Evolutionary conservation across 2,888 invertebrate genomes (phyloP).

Genomic region (Corythucha ciliata): DNA sequence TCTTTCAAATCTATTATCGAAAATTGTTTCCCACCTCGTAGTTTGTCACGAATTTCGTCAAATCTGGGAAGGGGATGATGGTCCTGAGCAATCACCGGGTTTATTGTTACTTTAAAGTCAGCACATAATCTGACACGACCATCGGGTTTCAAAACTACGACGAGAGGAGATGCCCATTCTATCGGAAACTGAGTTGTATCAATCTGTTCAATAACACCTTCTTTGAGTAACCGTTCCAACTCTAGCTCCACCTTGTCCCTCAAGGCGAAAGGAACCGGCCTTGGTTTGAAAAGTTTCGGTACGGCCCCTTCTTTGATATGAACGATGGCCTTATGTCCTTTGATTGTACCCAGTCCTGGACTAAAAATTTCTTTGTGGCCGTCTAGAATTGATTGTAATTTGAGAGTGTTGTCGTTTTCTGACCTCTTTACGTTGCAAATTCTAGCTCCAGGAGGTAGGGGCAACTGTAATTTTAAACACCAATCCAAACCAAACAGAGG

Average conservation of each 20-base stretch:
- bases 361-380: not conserved
- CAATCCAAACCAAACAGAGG: slow-evolving; percentile 6
- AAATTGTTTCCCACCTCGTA: too few species aligned
- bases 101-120: too few species aligned
- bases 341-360: not conserved
- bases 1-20: too few species aligned
- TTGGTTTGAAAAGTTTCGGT: slow-evolving; percentile 33
- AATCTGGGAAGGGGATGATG: too few species aligned
- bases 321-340: not conserved
- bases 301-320: slow-evolving; percentile 23
- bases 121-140: slow-evolving; percentile 4
- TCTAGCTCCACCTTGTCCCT: slow-evolving; percentile 32
- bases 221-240: slow-evolving; percentile 19
- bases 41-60: too few species aligned
- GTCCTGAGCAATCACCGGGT: too few species aligned
- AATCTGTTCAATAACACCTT: slow-evolving; percentile 21
- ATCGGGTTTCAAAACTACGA: slow-evolving; percentile 3
- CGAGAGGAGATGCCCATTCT: slow-evolving; percentile 8
- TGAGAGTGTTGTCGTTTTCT: not conserved
- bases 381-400: not conserved
- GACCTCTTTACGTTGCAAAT: not conserved
- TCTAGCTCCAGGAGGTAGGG: slow-evolving; percentile 4
- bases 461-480: slow-evolving; percentile 4
- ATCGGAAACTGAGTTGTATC: slow-evolving; percentile 3
- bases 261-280: slow-evolving; percentile 34